A percentile compares a stretch with the other conserved stretches of the same genome.
phyloP scores from a whole-genome alignment of 1,140 invertebrate genomes.

The Cephus cinctus region DNA sequence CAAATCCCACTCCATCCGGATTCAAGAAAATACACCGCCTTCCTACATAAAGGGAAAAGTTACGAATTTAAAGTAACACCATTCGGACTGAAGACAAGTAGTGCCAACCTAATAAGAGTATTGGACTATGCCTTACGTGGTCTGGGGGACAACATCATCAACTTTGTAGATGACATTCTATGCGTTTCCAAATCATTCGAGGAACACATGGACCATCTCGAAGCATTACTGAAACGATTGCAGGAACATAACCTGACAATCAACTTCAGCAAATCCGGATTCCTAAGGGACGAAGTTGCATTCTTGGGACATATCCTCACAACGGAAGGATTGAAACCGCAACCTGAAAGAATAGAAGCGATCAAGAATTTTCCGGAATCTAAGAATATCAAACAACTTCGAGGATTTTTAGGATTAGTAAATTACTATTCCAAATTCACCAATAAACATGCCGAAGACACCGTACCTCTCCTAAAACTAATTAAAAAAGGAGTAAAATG shows the following conservation, averaged over 20 bases:
- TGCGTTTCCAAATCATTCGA: conserved; percentile 19
- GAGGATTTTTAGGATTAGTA: conserved; percentile 47
- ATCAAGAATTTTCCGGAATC: conserved; percentile 32
- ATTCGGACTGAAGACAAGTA: conserved; percentile 39
- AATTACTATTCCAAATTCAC: conserved; percentile 49
- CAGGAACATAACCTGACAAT: conserved; percentile 25
- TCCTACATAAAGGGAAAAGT: conserved; percentile 31
- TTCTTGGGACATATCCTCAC: conserved; percentile 45
- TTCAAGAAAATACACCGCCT: conserved; percentile 38
- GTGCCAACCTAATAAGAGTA: conserved; percentile 29
- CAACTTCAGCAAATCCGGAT: conserved; percentile 31
- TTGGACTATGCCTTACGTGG: conserved; percentile 1
- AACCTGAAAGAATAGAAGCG: conserved; percentile 31
- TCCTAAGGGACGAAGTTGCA: conserved; percentile 36
- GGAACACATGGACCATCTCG: conserved; percentile 23
- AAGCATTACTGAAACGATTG: conserved; percentile 18
- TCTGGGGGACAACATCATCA: conserved; percentile 12
- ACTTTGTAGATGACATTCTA: conserved; percentile 30
- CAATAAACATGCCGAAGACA: conserved; percentile 18
- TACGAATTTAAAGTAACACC: conserved; percentile 35
- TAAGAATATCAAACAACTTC: conserved; percentile 35
- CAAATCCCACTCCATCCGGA: conserved; percentile 32
- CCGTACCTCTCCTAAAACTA: conserved; percentile 29
- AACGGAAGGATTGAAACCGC: conserved; percentile 24
- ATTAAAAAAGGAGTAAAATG: conserved; percentile 25